Evolutionary conservation across 2,113 vertebrate genomes (phyloP).

Genomic region (Ariopsis seemanni): DNA sequence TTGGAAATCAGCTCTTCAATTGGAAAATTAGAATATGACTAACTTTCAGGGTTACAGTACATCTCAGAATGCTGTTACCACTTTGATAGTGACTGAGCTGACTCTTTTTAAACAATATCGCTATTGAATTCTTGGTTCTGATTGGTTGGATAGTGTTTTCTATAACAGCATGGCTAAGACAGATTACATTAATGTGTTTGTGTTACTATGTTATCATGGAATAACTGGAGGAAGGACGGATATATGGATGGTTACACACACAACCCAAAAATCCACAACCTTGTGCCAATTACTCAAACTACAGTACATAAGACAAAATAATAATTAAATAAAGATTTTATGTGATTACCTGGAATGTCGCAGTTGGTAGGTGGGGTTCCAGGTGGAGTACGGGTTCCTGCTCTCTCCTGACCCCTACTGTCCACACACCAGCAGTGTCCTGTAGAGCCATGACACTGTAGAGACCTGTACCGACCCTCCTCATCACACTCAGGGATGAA

Average conservation of each 20-base stretch:
- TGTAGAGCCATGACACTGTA: slow-evolving; percentile 80
- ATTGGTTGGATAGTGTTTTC: background rate
- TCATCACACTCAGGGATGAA: slow-evolving; percentile 80
- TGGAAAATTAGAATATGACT: background rate
- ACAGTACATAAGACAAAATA: too few relatives aligned
- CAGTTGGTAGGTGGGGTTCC: slow-evolving; percentile 66
- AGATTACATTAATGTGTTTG: background rate
- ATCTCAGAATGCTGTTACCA: background rate
- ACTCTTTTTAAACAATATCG: background rate
- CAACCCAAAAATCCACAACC: background rate
- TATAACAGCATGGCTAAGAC: background rate
- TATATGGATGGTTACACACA: background rate
- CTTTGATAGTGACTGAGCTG: background rate
- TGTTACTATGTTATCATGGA: background rate
- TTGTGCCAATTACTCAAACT: background rate
- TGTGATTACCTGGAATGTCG: slow-evolving; percentile 69
- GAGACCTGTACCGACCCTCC: slow-evolving; percentile 72
- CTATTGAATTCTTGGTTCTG: background rate
- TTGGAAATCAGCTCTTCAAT: too few relatives aligned
- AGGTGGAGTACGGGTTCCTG: slow-evolving; percentile 73
- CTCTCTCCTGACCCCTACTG: slow-evolving; percentile 71
- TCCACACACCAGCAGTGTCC: slow-evolving; percentile 89
- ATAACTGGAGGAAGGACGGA: background rate
- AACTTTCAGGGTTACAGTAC: background rate
- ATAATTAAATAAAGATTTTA: background rate